phyloP scores from a whole-genome alignment of 2,113 vertebrate species.

The Morone saxatilis region DNA sequence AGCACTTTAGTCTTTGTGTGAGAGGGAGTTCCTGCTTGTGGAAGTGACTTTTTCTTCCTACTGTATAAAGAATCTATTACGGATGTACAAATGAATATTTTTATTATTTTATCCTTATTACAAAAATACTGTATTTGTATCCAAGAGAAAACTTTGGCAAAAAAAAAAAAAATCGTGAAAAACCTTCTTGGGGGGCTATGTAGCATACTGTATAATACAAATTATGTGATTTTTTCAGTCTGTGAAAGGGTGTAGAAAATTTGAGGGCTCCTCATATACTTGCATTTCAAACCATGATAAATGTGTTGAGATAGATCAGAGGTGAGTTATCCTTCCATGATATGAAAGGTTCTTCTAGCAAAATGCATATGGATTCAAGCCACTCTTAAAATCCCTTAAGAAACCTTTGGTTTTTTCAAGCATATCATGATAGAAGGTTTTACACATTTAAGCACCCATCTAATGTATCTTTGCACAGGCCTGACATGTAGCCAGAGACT shows the following conservation, averaged over 20 bases:
- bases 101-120: constrained; percentile 51
- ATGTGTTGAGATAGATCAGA: constrained; percentile 38
- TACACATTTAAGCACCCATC: constrained; percentile 25
- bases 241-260: constrained; percentile 23
- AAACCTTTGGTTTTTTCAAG: constrained; percentile 14
- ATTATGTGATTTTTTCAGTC: constrained; percentile 45
- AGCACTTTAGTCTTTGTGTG: constrained; percentile 82
- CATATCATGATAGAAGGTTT: constrained; percentile 15
- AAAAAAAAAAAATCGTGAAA: constrained; percentile 24
- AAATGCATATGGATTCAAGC: constrained; percentile 39
- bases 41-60: constrained; percentile 64
- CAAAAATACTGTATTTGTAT: constrained; percentile 63
- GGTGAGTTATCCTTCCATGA: constrained; percentile 5
- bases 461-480: constrained; percentile 68
- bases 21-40: constrained; percentile 72
- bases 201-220: constrained; percentile 41
- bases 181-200: constrained; percentile 11
- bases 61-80: constrained; percentile 47
- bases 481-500: constrained; percentile 52
- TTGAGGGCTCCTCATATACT: constrained; percentile 36
- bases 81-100: constrained; percentile 49
- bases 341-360: constrained; percentile 25
- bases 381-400: constrained; percentile 9
- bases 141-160: constrained; percentile 16
- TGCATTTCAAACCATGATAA: constrained; percentile 27